These are phyloP conservation scores for Spilarctia lutea DNA, from an alignment of 2,888 invertebrate genomes.

Conservation along the genomic window DNA sequence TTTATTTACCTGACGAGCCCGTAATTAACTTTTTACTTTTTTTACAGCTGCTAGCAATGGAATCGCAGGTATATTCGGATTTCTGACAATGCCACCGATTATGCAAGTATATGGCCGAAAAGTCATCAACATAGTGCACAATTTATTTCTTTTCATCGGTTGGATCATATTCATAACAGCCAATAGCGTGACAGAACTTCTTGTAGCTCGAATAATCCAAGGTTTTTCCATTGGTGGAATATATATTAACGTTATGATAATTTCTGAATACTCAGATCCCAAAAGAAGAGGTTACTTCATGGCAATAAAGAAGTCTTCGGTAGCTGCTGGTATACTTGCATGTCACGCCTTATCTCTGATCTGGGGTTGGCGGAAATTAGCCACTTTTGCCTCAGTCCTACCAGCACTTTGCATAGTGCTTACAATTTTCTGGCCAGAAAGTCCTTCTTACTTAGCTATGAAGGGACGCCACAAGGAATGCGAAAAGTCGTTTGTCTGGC, in stretches of 20 bases:
- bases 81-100: slow-evolving; percentile 53
- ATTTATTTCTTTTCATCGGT: slow-evolving; percentile 42
- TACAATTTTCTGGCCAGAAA: slow-evolving; percentile 62
- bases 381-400: slow-evolving; percentile 39
- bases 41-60: slow-evolving; percentile 58
- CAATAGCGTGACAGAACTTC: slow-evolving; percentile 45
- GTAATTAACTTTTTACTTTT: neutral
- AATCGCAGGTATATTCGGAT: slow-evolving; percentile 56
- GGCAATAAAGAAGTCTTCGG: slow-evolving; percentile 50
- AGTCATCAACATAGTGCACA: slow-evolving; percentile 43
- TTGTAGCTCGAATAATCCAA: slow-evolving; percentile 56
- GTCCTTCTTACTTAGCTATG: slow-evolving; percentile 60
- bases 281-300: slow-evolving; percentile 60
- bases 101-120: slow-evolving; percentile 61
- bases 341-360: slow-evolving; percentile 57
- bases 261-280: slow-evolving; percentile 60
- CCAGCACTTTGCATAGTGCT: slow-evolving; percentile 40
- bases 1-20: too few relatives aligned
- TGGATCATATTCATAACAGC: slow-evolving; percentile 58
- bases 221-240: slow-evolving; percentile 57
- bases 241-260: slow-evolving; percentile 52
- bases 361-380: slow-evolving; percentile 61
- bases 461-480: slow-evolving; percentile 61
- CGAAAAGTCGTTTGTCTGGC: slow-evolving; percentile 54
- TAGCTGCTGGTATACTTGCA: slow-evolving; percentile 51